A percentile compares a stretch with the other conserved stretches of the same genome.
Conservation (phyloP, 2,797 vertebrate genomes). For the Gymnopithys bicolor region DNA sequence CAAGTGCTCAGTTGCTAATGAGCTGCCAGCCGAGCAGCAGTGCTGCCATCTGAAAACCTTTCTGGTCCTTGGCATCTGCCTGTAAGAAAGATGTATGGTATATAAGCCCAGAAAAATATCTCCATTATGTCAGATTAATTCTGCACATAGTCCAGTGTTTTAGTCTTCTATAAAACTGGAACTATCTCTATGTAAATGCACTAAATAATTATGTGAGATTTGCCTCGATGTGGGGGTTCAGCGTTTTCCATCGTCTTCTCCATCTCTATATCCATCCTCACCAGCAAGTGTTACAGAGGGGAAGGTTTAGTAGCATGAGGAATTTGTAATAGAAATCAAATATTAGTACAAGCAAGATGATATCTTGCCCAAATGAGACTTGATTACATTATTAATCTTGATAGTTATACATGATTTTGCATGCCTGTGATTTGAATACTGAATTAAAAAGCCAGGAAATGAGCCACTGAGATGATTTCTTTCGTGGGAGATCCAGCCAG, state of each 20-base stretch:
- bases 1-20: constrained; percentile 63
- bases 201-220: constrained; percentile 30
- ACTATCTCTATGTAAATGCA: constrained; percentile 26
- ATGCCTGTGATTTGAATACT: neutral
- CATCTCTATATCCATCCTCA: neutral
- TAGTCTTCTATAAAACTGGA: neutral
- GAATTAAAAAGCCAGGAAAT: neutral
- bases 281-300: neutral
- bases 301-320: constrained; percentile 9
- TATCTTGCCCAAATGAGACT: constrained; percentile 51
- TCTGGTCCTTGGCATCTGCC: constrained; percentile 55
- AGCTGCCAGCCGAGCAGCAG: constrained; percentile 55
- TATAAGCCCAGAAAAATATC: constrained; percentile 49
- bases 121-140: constrained; percentile 64
- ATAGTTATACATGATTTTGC: neutral
- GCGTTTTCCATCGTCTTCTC: neutral
- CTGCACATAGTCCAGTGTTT: neutral
- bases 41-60: constrained; percentile 39
- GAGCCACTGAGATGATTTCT: neutral
- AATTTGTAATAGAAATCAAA: constrained; percentile 58
- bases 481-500: neutral
- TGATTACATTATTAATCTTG: constrained; percentile 48
- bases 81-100: constrained; percentile 18
- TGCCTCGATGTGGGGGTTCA: neutral
- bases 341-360: constrained; percentile 61